Evolutionary conservation across 1,140 invertebrate genomes (phyloP), one percentile per base, ranked within the genome.

Genomic region (Camponotus pennsylvanicus): DNA sequence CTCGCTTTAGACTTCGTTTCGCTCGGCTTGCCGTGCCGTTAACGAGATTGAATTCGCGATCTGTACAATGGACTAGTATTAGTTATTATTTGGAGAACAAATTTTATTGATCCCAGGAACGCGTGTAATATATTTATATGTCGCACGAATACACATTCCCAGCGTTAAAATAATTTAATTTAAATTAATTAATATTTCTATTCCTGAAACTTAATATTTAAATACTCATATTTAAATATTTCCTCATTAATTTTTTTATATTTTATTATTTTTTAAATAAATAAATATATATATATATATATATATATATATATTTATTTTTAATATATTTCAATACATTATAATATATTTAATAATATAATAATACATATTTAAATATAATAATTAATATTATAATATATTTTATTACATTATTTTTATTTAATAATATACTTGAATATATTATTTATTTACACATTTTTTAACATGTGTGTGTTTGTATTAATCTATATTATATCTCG

Each of bases 391-490:
- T 45, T 40, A 40, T 61, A 40, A 40, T 40, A 40, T 40, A 40
- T 40, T 77, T 32, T n/a, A 63, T 7, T 42, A 42, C 7, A 77
- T 77, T 77, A 77, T 45, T 63, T 63, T 27, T 27, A 27, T 27
- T 27, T 27, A 27, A 27, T 27, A 27, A 27, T 27, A 27, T 27
- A 27, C 27, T 27, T 27, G 27, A 27, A 27, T 27, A 27, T 27
- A 27, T 27, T 27, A 27, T 27, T 1, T 27, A 27, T 27, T 27
- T 27, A 27, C 27, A 27, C 27, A 27, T 27, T 27, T 27, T 27
- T 27, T 0, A 27, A 27, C 27, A 27, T 27, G 27, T 27, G 27
- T 27, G 27, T 27, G 27, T 27, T 27, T 27, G 1, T 27, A 45
- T 77, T 49, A 61, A 18, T 40, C 63, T 18, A 21, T 55, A 59